These are phyloP conservation scores for Nomada fucata DNA, from an alignment of 2,888 invertebrate genomes.

Conservation along the genomic window DNA sequence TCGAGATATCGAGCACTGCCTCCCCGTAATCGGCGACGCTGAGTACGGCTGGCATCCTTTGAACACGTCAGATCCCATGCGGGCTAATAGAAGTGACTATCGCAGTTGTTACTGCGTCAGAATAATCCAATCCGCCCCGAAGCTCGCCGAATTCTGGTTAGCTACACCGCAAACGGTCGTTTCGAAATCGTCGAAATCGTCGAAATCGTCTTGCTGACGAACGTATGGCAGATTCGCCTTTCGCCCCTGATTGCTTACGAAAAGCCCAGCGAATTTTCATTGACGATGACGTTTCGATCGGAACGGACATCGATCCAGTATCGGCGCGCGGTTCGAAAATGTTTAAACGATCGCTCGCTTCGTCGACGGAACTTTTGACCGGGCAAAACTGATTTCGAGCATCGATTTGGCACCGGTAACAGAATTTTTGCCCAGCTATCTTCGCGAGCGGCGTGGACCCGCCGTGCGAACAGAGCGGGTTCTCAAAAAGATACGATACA, in stretches of 20 bases:
- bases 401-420: not conserved
- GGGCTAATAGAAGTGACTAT: constrained; percentile 64
- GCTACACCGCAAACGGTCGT: constrained; percentile 19
- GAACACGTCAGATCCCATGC: constrained; percentile 60
- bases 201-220: constrained; percentile 34
- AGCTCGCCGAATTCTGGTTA: constrained; percentile 34
- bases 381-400: not conserved
- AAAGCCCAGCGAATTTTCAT: not conserved
- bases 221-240: not conserved
- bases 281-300: not conserved
- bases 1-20: constrained; percentile 60
- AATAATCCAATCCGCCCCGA: constrained; percentile 2
- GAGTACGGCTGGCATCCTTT: constrained; percentile 33
- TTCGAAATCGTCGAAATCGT: too few species aligned
- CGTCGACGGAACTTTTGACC: not conserved
- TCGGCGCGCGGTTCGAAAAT: not conserved
- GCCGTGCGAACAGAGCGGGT: not conserved
- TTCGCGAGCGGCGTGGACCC: not conserved
- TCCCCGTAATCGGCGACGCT: constrained; percentile 49
- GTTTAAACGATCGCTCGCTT: not conserved
- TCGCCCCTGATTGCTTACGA: not conserved
- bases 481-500: not conserved
- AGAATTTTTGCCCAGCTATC: not conserved
- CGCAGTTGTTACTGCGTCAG: constrained; percentile 59
- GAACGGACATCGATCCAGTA: not conserved